Evolutionary conservation across 2,113 vertebrate species (phyloP), one percentile per base, ranked within the genome.

Genomic region (Conger conger): DNA sequence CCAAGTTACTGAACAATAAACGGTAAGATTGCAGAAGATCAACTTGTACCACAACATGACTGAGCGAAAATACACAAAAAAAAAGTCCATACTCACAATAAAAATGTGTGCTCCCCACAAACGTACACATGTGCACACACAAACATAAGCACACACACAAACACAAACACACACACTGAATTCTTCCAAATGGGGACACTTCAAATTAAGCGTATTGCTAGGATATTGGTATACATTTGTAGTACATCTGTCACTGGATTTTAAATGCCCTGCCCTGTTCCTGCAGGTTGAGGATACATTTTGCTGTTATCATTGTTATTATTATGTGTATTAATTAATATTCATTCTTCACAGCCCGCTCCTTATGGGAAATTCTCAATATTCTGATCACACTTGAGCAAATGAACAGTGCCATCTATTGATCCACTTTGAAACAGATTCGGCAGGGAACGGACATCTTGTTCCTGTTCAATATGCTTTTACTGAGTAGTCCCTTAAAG

Each of bases 341-440:
- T 73, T 37, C 80, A 84, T 36, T 80, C 40, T 76, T 81, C 79
- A 78, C 36, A 60, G 68, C 68, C 68, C 33, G 63, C 17, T 23
- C 33, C 30, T 80, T 83, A 68, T 38, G 50, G 83, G 40, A 84
- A 83, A 35, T 30, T 35, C 40, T 30, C 78, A 76, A 54, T 38
- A 83, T 53, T 82, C 50, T n/a, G 33, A 80, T 23, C 2, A 35
- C 63, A 85, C 53, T 16, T 76, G 78, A 79, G 76, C 42, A 85
- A 82, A 87, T 84, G 86, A 88, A 90, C 86, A 90, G 84, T 84
- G 89, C 87, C 87, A 86, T 88, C 87, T 90, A 86, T 90, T 86
- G 87, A 85, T 84, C 76, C 54, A 30, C 4, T 42, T 9, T 42
- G 76, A 76, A 83, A 87, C 38, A 33, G 68, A 30, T 37, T 82